Percentiles rank a stretch among this genome's conserved stretches.
Conservation (phyloP, 1,140 invertebrate genomes). For the Pissodes strobi region DNA sequence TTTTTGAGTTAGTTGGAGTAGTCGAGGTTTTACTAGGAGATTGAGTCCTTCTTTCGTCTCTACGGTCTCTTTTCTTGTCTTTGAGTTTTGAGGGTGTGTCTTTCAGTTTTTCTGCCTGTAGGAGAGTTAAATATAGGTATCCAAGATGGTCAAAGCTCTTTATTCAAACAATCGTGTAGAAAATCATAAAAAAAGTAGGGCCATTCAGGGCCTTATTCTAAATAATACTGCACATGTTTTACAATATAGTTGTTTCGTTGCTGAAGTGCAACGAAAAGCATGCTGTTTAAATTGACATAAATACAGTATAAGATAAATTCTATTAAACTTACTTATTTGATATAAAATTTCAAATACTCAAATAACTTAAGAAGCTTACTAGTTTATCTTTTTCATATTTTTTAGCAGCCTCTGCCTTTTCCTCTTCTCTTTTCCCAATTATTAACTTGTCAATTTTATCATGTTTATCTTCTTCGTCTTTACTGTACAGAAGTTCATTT, state of each 20-base stretch:
- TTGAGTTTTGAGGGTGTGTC: neutral
- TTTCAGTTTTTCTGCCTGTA: too few relatives aligned
- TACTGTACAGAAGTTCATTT: slow-evolving; percentile 59
- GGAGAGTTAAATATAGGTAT: too few relatives aligned
- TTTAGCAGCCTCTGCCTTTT: slow-evolving; percentile 38
- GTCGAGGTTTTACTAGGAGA: neutral
- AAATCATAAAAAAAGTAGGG: too few relatives aligned
- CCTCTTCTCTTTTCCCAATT: slow-evolving; percentile 59
- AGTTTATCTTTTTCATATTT: slow-evolving; percentile 26
- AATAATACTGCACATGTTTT: too few relatives aligned
- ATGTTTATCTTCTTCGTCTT: slow-evolving; percentile 59
- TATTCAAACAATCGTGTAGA: too few relatives aligned
- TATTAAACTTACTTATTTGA: slow-evolving; percentile 5
- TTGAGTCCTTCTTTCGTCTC: slow-evolving; percentile 11
- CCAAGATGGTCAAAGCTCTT: too few relatives aligned
- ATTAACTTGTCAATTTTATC: slow-evolving; percentile 60
- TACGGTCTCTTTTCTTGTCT: slow-evolving; percentile 20
- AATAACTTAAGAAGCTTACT: too few relatives aligned
- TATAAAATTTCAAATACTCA: too few relatives aligned
- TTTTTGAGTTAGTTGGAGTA: slow-evolving; percentile 14
- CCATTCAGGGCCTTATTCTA: too few relatives aligned
- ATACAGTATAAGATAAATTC: neutral
- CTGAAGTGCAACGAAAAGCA: too few relatives aligned
- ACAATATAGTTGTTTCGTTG: too few relatives aligned
- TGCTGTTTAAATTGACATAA: too few relatives aligned